Evolutionary conservation across 2,113 vertebrate genomes (phyloP).

Genomic region (Erpornis zantholeuca): DNA sequence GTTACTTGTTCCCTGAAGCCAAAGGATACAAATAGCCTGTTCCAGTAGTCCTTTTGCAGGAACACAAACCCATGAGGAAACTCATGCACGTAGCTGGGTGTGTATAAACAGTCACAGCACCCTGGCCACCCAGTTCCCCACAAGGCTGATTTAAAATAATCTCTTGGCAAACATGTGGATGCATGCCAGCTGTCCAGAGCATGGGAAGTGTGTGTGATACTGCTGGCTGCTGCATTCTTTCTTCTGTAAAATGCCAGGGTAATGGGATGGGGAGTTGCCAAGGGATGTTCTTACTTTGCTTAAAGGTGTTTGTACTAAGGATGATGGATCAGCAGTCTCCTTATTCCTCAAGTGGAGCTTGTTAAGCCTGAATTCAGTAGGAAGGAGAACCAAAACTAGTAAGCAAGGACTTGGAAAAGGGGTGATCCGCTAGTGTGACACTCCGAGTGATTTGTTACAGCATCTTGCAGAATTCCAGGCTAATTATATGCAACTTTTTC

Average conservation of each 20-base stretch:
- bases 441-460: not conserved
- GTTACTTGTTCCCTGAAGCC: not conserved
- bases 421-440: not conserved
- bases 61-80: not conserved
- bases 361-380: not conserved
- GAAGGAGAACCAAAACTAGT: not conserved
- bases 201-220: not conserved
- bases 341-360: not conserved
- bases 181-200: not conserved
- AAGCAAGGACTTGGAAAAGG: not conserved
- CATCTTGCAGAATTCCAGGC: not conserved
- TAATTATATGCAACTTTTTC: not conserved
- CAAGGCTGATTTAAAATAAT: not conserved
- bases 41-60: not conserved
- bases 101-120: not conserved
- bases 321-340: not conserved
- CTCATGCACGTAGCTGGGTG: not conserved
- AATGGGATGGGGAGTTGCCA: not conserved
- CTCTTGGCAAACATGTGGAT: not conserved
- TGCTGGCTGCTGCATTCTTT: not conserved
- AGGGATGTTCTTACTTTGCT: not conserved
- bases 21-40: slow-evolving; percentile 13
- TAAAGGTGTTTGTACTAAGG: not conserved
- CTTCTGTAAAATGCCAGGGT: not conserved
- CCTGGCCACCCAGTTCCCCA: not conserved